Evolutionary conservation across 2,113 vertebrate species (phyloP), one percentile per base, ranked within the genome.

Genomic region (Proterorhinus semilunaris): DNA sequence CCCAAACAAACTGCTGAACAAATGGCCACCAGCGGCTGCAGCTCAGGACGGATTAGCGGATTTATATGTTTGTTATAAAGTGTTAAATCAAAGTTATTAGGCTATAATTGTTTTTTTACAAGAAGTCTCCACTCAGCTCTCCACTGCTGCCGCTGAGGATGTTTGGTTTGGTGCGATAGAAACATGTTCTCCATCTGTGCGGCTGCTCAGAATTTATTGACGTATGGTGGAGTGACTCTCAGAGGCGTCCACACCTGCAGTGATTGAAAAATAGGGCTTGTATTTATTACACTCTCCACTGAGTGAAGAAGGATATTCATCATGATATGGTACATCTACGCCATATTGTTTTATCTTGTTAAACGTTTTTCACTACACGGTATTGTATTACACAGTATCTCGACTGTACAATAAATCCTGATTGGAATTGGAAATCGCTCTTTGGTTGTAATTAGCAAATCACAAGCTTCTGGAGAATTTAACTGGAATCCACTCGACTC

Each of bases 1-100:
- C 59, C 71, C 78, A 91, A 90, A 81, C 70, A 87, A 87, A 88
- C 79, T 69, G 62, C 74, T 63, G 55, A 77, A 74, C 58, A 74
- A 87, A 78, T 66, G 59, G 62, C 71, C 65, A 63, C 65, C 57
- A 74, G 69, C 66, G 71, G 81, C 79, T 85, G 72, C 16, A 47
- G 67, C 46, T 15, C 44, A 82, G 54, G 68, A 63, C 50, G 48
- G 74, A 75, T 80, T 76, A 69, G 15, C 52, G 66, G 79, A 83
- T 85, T 82, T 71, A 87, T 87, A 74, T 83, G 81, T 78, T 90
- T 85, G 74, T 87, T 88, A 87, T 87, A 79, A 85, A 67, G 62
- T 78, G 62, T 85, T 83, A 79, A 87, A 89, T 86, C 79, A 84
- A 82, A 87, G 79, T 87, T 88, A 88, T 86, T 77, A 79, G 76